Base-by-base conservation (phyloP, 2,113 vertebrate species). In the Perca fluviatilis region DNA sequence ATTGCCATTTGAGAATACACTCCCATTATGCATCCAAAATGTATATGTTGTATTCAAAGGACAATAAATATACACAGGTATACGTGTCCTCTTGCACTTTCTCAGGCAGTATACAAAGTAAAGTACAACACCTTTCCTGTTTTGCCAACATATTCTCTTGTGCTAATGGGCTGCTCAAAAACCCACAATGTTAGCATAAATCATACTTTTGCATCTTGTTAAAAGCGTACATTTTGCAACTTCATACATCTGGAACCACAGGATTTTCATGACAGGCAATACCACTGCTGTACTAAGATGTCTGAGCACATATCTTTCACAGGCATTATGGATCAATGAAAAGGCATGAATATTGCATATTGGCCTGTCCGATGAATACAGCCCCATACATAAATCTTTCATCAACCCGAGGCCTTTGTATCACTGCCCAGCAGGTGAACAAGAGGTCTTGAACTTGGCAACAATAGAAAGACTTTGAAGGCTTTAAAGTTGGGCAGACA, bases 391-490 rank as follows among this genome's bases (percentile, higher is more conserved):
- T 85, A 75, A 83, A 80, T 88, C 76, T 74, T 61, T 83, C 79
- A 88, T 68, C 83, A 58, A 46, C 58, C 56, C 0, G 13, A 76
- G 70, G 79, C 68, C 83, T 87, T 89, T 88, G 79, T 84, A 30
- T 78, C 58, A 65, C 71, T 78, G 63, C 58, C 67, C 56, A 71
- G 68, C 76, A 83, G 76, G 75, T 84, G 72, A 84, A 78, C 68
- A 68, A 73, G 68, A 78, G 90, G 69, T 79, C 82, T 62, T 67
- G 36, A 77, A 76, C 79, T 72, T 81, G 69, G 79, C 76, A 86
- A 70, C 58, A 56, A 66, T 2, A 69, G 15, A 83, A 78, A 84
- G 53, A 71, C 66, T 77, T 74, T 80, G 30, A 88, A 86, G 60
- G 79, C 75, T 80, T 81, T 51, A 72, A 56, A 76, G 82, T 79